Evolutionary conservation across 2,888 invertebrate genomes (phyloP).

Genomic region (Lasioglossum lativentre): DNA sequence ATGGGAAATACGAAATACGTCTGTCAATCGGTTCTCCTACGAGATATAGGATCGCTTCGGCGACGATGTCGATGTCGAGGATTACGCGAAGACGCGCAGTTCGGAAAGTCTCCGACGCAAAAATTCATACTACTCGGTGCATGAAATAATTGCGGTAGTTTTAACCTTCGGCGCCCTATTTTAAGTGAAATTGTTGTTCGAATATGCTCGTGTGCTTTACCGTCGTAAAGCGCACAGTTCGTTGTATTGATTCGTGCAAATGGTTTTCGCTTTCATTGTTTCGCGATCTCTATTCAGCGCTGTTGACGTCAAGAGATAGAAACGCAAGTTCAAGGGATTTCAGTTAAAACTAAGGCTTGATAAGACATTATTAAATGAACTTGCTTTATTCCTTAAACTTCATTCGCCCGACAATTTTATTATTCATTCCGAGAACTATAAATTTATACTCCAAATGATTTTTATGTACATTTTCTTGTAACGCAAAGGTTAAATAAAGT

Average conservation of each 20-base stretch:
- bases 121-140: not conserved
- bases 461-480: not conserved
- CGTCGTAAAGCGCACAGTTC: not conserved
- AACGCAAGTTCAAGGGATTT: not conserved
- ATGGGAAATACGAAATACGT: conserved; percentile 14
- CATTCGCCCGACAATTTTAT: not conserved
- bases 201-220: not conserved
- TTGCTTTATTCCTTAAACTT: not conserved
- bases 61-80: not conserved
- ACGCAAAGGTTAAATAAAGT: not conserved
- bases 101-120: not conserved
- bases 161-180: not conserved
- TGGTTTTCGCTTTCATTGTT: not conserved
- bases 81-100: not conserved
- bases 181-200: not conserved
- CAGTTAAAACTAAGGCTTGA: not conserved
- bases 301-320: not conserved
- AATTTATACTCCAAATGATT: not conserved
- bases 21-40: conserved; percentile 19
- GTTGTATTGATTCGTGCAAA: not conserved
- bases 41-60: not conserved
- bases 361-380: not conserved
- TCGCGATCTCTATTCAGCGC: not conserved
- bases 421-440: not conserved
- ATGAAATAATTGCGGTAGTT: not conserved